These are phyloP conservation scores for Campaea margaritaria DNA, from an alignment of 2,888 invertebrate genomes.

Conservation along the genomic window DNA sequence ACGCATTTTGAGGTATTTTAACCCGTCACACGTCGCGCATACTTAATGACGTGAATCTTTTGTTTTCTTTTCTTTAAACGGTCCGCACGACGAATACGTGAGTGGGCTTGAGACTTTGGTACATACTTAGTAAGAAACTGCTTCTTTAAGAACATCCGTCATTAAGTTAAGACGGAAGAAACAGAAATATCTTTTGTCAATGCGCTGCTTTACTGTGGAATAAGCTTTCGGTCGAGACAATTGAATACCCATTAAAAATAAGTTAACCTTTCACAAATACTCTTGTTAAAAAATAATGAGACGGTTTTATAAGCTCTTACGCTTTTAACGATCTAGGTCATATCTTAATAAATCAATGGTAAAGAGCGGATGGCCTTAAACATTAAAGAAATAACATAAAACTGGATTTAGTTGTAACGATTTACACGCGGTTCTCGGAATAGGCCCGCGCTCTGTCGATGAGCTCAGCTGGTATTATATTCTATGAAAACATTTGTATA, in stretches of 20 bases:
- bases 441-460: conserved; percentile 46
- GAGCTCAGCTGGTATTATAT: conserved; percentile 53
- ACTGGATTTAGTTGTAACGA: conserved; percentile 29
- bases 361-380: conserved; percentile 26
- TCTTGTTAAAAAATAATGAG: conserved; percentile 16
- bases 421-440: conserved; percentile 41
- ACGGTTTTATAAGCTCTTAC: not conserved
- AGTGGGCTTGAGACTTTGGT: too few species aligned
- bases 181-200: not conserved
- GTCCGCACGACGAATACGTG: too few species aligned
- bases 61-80: too few species aligned
- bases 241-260: too few species aligned
- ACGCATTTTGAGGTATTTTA: too few species aligned
- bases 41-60: too few species aligned
- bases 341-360: conserved; percentile 23
- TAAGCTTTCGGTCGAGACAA: not conserved
- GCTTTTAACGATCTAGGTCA: conserved; percentile 2
- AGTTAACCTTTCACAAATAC: not conserved
- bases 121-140: too few species aligned
- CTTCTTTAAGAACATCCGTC: too few species aligned
- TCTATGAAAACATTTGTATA: conserved; percentile 4
- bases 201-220: not conserved
- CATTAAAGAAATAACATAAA: conserved; percentile 35
- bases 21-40: too few species aligned
- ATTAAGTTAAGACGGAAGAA: too few species aligned